Conservation (phyloP, 2,888 invertebrate genomes). For the Stenolophus ochropezus region DNA sequence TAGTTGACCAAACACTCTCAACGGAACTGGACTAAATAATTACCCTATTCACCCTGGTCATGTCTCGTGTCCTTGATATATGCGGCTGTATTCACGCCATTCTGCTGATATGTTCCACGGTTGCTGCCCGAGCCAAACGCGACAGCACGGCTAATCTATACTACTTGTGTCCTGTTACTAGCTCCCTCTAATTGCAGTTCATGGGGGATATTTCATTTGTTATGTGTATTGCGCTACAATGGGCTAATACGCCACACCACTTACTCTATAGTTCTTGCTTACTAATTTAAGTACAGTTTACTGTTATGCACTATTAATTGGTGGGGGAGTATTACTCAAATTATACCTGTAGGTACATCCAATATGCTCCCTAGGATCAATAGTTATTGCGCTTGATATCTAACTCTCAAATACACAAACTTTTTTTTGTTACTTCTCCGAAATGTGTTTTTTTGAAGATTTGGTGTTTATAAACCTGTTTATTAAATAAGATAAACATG, state of each 20-base stretch:
- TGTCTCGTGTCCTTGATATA: constrained; percentile 31
- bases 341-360: background rate
- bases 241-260: background rate
- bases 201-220: constrained; percentile 45
- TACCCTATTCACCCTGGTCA: constrained; percentile 26
- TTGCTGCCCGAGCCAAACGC: background rate
- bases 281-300: background rate
- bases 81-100: constrained; percentile 36
- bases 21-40: constrained; percentile 40
- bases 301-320: background rate
- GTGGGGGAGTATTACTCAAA: background rate
- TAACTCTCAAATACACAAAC: too few relatives aligned
- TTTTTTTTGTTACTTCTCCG: background rate
- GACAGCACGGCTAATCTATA: constrained; percentile 44
- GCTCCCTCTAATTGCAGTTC: constrained; percentile 39
- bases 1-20: constrained; percentile 27
- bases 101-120: constrained; percentile 25
- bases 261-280: background rate
- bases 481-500: background rate
- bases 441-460: background rate
- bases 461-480: background rate
- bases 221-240: constrained; percentile 30
- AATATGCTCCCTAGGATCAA: background rate
- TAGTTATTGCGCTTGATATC: background rate
- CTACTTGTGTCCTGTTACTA: constrained; percentile 2